A percentile compares a stretch with the other conserved stretches of the same genome.
phyloP scores from a whole-genome alignment of 2,113 vertebrate genomes.

The Onychorhynchus coronatus region DNA sequence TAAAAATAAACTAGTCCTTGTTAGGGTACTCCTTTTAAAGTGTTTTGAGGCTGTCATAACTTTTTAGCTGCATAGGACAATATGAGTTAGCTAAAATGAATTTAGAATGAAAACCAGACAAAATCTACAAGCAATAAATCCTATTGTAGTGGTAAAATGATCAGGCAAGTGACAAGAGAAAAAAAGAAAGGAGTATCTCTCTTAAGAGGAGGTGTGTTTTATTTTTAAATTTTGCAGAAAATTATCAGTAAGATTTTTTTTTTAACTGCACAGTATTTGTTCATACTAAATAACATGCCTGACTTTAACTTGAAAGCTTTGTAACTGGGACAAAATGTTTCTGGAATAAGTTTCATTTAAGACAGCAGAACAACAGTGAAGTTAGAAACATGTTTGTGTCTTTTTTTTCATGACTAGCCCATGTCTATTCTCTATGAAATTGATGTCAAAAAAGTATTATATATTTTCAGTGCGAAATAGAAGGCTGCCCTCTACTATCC shows the following conservation, averaged over 20 bases:
- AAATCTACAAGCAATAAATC: background rate
- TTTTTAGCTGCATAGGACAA: background rate
- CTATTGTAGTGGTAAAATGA: background rate
- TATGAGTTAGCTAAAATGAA: background rate
- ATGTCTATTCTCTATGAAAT: conserved; percentile 89
- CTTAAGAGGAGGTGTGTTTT: background rate
- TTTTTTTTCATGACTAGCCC: conserved; percentile 77
- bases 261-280: background rate
- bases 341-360: conserved; percentile 54
- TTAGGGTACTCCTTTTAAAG: background rate
- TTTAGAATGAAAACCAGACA: background rate
- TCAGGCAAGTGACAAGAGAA: background rate
- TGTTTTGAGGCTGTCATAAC: background rate
- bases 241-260: background rate
- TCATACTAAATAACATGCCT: conserved; percentile 17
- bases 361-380: conserved; percentile 55
- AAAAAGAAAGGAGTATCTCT: background rate
- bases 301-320: background rate
- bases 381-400: conserved; percentile 74
- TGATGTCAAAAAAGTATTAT: conserved; percentile 89
- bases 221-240: background rate
- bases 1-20: background rate
- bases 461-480: conserved; percentile 87
- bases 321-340: conserved; percentile 21
- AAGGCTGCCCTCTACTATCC: conserved; percentile 85